A percentile compares a stretch with the other conserved stretches of the same genome.
Evolutionary conservation across 2,113 vertebrate genomes (phyloP).

Genomic region (Heloderma charlesbogerti): DNA sequence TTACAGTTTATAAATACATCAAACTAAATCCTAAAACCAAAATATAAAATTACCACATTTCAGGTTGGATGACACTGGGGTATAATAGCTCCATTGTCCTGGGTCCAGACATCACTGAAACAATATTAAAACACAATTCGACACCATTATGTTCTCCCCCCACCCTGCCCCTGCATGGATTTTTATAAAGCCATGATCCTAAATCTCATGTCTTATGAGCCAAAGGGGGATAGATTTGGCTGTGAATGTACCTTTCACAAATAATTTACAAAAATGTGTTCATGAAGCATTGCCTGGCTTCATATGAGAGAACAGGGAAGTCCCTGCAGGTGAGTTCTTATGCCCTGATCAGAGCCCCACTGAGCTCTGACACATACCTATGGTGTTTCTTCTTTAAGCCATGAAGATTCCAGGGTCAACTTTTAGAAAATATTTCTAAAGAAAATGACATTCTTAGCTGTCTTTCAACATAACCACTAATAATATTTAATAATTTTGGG

Average conservation of each 20-base stretch:
- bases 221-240: neutral
- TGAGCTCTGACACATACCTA: neutral
- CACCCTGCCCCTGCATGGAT: neutral
- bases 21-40: conserved; percentile 64
- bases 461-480: conserved; percentile 46
- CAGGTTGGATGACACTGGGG: conserved; percentile 30
- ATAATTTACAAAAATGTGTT: neutral
- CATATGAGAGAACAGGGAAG: neutral
- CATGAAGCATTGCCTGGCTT: neutral
- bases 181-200: neutral
- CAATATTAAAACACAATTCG: neutral
- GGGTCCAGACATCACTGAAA: conserved; percentile 12
- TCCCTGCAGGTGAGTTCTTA: neutral
- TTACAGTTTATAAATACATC: conserved; percentile 60
- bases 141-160: neutral
- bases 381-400: neutral
- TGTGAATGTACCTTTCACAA: neutral
- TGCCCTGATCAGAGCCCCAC: neutral
- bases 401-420: neutral
- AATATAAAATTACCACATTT: conserved; percentile 37
- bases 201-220: neutral
- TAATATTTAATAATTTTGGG: neutral
- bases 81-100: conserved; percentile 50
- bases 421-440: conserved; percentile 44
- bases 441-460: conserved; percentile 18